Conservation (phyloP, 2,113 vertebrate genomes). For the Mirounga angustirostris region DNA sequence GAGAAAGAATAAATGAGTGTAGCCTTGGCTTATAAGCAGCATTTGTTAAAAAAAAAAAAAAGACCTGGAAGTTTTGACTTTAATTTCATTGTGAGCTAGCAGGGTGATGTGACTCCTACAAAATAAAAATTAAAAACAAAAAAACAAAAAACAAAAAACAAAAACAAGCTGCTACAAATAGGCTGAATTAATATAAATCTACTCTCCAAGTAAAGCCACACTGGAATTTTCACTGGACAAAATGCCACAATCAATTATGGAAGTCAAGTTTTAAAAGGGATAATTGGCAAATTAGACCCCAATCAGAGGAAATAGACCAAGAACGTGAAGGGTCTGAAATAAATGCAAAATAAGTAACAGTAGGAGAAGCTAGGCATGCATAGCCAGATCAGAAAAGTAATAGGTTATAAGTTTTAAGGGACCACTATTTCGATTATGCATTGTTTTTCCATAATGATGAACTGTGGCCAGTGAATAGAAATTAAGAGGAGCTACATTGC, state of each 20-base stretch:
- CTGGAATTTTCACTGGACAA: not conserved
- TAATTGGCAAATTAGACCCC: not conserved
- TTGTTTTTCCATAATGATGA: conserved; percentile 32
- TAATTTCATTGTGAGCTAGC: not conserved
- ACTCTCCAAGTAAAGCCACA: not conserved
- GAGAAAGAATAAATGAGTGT: not conserved
- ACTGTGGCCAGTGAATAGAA: not conserved
- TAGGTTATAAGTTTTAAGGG: not conserved
- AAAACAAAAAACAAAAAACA: no score
- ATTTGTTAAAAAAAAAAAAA: not conserved
- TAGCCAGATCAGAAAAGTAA: not conserved
- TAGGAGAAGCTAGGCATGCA: not conserved
- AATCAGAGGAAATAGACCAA: not conserved
- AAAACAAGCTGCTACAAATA: not conserved
- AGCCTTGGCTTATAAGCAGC: not conserved
- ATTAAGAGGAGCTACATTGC: not conserved
- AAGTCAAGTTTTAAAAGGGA: not conserved
- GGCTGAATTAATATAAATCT: not conserved
- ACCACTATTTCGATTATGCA: not conserved
- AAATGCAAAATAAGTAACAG: not conserved
- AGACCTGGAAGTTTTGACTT: not conserved
- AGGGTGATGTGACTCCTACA: not conserved
- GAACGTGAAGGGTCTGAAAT: not conserved
- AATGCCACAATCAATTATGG: not conserved
- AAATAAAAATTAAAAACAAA: not conserved